Base-by-base conservation (phyloP, 2,888 invertebrate species). In the Parnassius mnemosyne region DNA sequence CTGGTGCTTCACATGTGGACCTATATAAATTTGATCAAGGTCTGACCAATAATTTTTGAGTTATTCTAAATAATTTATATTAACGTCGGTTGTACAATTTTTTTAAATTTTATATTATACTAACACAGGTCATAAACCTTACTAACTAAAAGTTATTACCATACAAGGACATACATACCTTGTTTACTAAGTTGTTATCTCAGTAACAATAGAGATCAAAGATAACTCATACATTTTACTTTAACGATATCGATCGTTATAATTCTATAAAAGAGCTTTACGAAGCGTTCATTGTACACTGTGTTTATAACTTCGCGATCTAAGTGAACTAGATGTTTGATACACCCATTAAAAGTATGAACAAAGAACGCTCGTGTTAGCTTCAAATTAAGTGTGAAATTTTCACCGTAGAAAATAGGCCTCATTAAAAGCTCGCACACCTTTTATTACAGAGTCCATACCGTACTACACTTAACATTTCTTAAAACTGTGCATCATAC, bases 241-340 rank as follows among this genome's bases (percentile, higher is more conserved):
- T 81, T 81, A 77, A 84, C 80, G 80, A 81, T 81, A 84, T 81
- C 78, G 81, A 83, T 83, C 77, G 78, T 79, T 43, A 46, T n/a
- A 16, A 34, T 52, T 13, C 34, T 53, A 50, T 53, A 71, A 69
- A 69, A 49, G 0, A 49, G 67, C 70, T 69, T 68, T 67, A 68
- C 68, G 69, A 66, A 68, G 54, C 57, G 60, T 13, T 49, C 7
- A 16, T 10, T 9, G 13, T 49, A 16, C 49, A 9, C 49, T 0
- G 1, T 71, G 73, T 74, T 72, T 72, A 72, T 71, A 72, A 70
- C 68, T 65, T 65, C 59, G 50, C 63, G 64, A 60, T 66, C 68
- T 70, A 69, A 71, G 70, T 70, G 67, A 69, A 70, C 68, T 67
- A 67, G 68, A 64, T 67, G 68, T 66, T 66, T 64, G 61, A 68